Base-by-base conservation (phyloP, 2,797 vertebrate species). In the Tinamus major region DNA sequence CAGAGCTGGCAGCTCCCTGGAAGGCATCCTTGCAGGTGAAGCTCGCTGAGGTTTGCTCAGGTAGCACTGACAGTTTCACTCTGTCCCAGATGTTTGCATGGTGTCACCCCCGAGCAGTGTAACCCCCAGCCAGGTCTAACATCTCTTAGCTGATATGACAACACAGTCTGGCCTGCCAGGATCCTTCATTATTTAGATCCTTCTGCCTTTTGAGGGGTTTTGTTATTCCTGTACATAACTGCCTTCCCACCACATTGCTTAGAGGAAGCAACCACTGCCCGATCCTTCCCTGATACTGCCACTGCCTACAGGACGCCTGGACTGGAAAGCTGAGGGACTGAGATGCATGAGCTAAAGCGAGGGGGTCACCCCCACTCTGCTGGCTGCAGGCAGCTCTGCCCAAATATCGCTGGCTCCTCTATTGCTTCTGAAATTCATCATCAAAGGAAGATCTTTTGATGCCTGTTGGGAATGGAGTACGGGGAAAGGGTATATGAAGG, bases 191-290 rank as follows among this genome's bases (percentile, higher is more conserved):
- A 0, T 55, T 75, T 58, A 31, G 27, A 75, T 68, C 41, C n/a
- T 69, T 86, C 56, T 81, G 51, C 48, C 37, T 91, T 78, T 76
- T 58, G 80, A 55, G 24, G n/a, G 13, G 20, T 58, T 93, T 76
- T 79, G 41, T 42, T 85, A 55, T 65, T 94, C 84, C 53, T 0
- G 0, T 85, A 78, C 74, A 59, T n/a, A 16, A 33, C 48, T 16
- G 18, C 29, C 71, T 14, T 63, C 31, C 55, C 44, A 44, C 23
- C 51, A 79, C 79, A 70, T 7, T 42, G 44, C 55, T 74, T 41
- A 19, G 77, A 84, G 68, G 48, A 79, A 27, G 44, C n/a, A 78
- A n/a, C 49, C 51, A 87, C 87, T 94, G 93, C 89, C 94, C 88
- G 27, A 56, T 46, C 42, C 15, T 71, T 84, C 49, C 90, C 21